Conservation (phyloP, 2,113 vertebrate species). For the Platycercus adscitus region DNA sequence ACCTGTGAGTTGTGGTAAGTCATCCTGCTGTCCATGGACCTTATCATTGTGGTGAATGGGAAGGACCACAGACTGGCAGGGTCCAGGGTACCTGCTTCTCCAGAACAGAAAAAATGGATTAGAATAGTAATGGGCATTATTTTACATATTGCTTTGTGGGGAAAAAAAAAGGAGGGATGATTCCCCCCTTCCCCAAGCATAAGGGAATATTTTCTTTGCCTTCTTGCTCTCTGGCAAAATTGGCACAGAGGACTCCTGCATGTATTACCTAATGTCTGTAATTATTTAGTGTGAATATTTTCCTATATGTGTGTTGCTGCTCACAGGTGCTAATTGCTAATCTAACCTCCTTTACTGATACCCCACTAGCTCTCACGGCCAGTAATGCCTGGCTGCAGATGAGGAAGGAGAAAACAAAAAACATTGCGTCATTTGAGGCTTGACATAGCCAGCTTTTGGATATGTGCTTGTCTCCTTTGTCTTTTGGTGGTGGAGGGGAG, state of each 20-base stretch:
- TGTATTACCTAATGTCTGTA: background rate
- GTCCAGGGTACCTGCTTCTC: background rate
- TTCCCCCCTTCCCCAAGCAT: background rate
- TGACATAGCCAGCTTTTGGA: background rate
- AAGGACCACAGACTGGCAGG: background rate
- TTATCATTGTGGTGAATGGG: background rate
- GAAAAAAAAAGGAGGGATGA: background rate
- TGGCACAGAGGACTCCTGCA: background rate
- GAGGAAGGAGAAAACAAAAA: background rate
- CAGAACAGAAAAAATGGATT: background rate
- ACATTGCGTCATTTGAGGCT: background rate
- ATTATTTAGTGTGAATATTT: background rate
- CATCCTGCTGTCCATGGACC: background rate
- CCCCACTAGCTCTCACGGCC: background rate
- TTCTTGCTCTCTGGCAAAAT: background rate
- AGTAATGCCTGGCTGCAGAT: background rate
- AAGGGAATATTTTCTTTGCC: background rate
- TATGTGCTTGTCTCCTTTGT: background rate
- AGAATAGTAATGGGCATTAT: background rate
- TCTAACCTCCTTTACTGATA: background rate
- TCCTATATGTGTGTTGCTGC: background rate
- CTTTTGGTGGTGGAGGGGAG: background rate
- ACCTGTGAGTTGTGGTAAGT: background rate
- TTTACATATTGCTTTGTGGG: background rate
- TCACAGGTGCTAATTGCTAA: background rate